These are phyloP conservation scores for Spinus olivaceus DNA, from an alignment of 2,797 vertebrate genomes.

Conservation along the genomic window DNA sequence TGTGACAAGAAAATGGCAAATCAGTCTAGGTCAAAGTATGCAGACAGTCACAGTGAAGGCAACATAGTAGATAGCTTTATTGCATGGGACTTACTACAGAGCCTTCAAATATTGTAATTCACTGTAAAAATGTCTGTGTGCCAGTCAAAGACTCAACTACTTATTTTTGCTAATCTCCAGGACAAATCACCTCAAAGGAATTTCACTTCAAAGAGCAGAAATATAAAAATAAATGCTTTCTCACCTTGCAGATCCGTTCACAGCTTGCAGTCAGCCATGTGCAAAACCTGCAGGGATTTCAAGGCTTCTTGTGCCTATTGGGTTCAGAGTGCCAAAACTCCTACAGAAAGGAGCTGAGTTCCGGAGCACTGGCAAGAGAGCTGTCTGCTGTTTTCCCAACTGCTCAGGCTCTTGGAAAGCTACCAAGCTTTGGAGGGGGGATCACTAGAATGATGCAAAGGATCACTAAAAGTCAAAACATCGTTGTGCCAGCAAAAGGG, in stretches of 20 bases:
- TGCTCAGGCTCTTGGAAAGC: constrained; percentile 21
- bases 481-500: not conserved
- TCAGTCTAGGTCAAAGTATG: not conserved
- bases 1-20: not conserved
- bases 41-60: not conserved
- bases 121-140: not conserved
- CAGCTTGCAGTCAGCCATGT: not conserved
- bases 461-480: not conserved
- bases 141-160: not conserved
- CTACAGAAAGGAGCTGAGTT: not conserved
- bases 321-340: not conserved
- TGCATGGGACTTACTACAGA: not conserved
- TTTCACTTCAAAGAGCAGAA: constrained; percentile 24
- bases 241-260: not conserved
- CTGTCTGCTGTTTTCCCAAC: constrained; percentile 35
- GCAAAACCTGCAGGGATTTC: not conserved
- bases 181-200: constrained; percentile 27
- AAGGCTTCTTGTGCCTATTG: not conserved
- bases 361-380: not conserved
- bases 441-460: not conserved
- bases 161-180: constrained; percentile 27
- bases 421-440: not conserved
- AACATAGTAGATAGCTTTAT: not conserved
- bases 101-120: not conserved
- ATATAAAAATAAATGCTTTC: not conserved